Evolutionary conservation across 2,888 invertebrate species (phyloP).

Genomic region (Eubasilissa splendida): DNA sequence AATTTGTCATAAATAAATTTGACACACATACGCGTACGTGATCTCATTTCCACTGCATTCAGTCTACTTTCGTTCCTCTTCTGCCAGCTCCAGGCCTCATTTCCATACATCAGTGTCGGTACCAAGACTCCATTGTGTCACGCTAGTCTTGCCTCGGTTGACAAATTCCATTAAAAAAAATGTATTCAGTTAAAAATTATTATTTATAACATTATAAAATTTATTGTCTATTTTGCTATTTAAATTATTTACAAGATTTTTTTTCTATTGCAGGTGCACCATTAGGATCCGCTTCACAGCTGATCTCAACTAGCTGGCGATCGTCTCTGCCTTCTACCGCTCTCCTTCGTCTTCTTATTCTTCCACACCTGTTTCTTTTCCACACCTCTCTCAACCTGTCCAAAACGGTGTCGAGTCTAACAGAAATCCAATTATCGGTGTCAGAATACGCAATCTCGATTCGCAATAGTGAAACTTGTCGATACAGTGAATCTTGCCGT

Average conservation of each 20-base stretch:
- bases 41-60: too few species aligned
- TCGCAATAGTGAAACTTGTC: slow-evolving; percentile 14
- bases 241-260: not conserved
- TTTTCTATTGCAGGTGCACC: slow-evolving; percentile 32
- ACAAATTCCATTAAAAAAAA: too few species aligned
- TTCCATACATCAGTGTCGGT: too few species aligned
- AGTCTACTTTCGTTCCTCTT: too few species aligned
- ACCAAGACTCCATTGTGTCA: too few species aligned
- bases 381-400: not conserved
- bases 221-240: not conserved
- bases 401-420: not conserved
- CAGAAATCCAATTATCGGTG: not conserved
- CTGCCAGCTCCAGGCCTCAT: too few species aligned
- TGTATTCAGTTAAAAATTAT: too few species aligned
- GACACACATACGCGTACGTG: too few species aligned
- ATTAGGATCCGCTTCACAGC: slow-evolving; percentile 15
- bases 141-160: too few species aligned
- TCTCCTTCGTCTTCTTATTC: slow-evolving; percentile 21
- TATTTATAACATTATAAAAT: too few species aligned
- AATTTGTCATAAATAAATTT: too few species aligned
- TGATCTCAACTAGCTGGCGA: not conserved
- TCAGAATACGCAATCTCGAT: slow-evolving; percentile 4
- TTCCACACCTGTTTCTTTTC: not conserved
- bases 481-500: not conserved
- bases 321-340: slow-evolving; percentile 11